These are phyloP conservation scores for Ptychoptera contaminata DNA, from an alignment of 2,888 invertebrate genomes.

Conservation along the genomic window DNA sequence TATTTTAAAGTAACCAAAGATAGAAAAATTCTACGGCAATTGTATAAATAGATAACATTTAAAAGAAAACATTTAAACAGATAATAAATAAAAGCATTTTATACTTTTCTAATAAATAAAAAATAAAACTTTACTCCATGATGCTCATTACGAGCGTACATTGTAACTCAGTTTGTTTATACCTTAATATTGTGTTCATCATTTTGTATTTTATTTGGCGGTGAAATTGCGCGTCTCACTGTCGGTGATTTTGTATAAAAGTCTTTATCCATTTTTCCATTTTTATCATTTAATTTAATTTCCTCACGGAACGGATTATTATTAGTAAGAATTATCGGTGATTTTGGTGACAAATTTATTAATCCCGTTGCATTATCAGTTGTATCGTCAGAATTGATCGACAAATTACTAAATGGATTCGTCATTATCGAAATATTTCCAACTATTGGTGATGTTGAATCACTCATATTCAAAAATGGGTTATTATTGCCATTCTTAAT, in stretches of 20 bases:
- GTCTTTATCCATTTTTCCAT: not conserved
- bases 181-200: not conserved
- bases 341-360: not conserved
- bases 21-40: not conserved
- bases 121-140: too few relatives aligned
- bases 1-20: too few relatives aligned
- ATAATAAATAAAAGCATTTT: not conserved
- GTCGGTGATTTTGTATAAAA: not conserved
- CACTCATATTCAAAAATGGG: conserved; percentile 9
- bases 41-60: not conserved
- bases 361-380: not conserved
- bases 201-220: not conserved
- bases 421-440: conserved; percentile 1
- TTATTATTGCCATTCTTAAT: conserved; percentile 4
- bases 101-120: not conserved
- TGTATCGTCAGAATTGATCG: not conserved
- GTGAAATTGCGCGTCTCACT: not conserved
- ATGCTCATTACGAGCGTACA: too few relatives aligned
- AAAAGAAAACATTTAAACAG: not conserved
- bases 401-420: conserved; percentile 8
- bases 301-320: conserved; percentile 3
- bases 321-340: conserved; percentile 3
- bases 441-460: conserved; percentile 3
- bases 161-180: not conserved
- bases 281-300: not conserved